Evolutionary conservation across 2,113 vertebrate species (phyloP).

Genomic region (Octodon degus): DNA sequence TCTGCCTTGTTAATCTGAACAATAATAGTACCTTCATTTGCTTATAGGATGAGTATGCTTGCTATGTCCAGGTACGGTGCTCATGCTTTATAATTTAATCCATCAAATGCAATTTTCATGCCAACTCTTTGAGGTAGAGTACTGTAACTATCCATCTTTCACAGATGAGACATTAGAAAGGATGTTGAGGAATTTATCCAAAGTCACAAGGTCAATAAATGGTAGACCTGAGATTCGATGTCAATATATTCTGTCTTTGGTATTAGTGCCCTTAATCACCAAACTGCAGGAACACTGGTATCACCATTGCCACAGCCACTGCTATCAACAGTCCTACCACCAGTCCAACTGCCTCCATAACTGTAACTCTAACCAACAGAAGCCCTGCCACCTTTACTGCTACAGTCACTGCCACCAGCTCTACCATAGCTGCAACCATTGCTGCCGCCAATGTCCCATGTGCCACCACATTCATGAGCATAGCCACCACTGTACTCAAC

Average conservation of each 20-base stretch:
- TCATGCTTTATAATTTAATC: neutral
- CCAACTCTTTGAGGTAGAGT: neutral
- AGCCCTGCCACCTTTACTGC: rapidly evolving
- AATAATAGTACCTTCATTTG: neutral
- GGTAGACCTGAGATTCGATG: neutral
- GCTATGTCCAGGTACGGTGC: neutral
- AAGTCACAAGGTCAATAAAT: neutral
- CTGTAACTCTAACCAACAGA: too few relatives aligned
- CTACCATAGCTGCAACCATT: rapidly evolving
- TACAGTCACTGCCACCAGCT: neutral
- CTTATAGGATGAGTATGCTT: neutral
- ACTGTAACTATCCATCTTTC: neutral
- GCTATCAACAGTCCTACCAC: neutral
- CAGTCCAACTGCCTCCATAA: neutral
- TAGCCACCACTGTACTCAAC: neutral
- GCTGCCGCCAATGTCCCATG: too few relatives aligned
- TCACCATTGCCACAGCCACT: neutral
- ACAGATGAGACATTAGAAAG: neutral
- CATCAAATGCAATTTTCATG: neutral
- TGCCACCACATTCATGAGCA: too few relatives aligned
- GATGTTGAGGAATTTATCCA: neutral
- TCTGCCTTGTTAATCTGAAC: neutral
- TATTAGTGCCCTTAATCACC: neutral
- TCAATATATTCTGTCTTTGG: neutral
- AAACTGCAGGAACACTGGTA: neutral